These are phyloP conservation scores for Chelidonichthys spinosus DNA, from an alignment of 2,797 vertebrate genomes.

Conservation along the genomic window DNA sequence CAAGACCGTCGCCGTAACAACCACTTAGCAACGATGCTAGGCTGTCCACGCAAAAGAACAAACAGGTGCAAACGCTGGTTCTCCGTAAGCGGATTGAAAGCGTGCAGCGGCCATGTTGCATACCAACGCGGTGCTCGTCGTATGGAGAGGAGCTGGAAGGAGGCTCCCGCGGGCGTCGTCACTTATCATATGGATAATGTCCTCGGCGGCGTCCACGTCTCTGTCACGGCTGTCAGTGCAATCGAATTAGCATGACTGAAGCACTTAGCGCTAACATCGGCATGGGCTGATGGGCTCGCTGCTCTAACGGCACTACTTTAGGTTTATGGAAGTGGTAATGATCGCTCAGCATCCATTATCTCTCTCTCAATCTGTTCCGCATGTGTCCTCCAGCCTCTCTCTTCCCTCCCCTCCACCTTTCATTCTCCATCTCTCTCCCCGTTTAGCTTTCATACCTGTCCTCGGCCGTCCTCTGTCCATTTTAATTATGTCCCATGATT, in stretches of 20 bases:
- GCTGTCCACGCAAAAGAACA: conserved; percentile 19
- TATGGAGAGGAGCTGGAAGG: conserved; percentile 42
- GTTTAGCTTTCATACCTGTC: conserved; percentile 28
- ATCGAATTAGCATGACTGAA: conserved; percentile 73
- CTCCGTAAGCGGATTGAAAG: conserved; percentile 1
- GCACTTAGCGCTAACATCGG: conserved; percentile 69
- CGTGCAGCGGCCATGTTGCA: conserved; percentile 23
- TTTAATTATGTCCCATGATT: conserved; percentile 54
- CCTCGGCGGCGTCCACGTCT: conserved; percentile 39
- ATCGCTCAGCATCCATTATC: conserved; percentile 52
- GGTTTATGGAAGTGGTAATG: conserved; percentile 65
- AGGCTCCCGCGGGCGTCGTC: conserved; percentile 51
- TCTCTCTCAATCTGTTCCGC: conserved; percentile 7
- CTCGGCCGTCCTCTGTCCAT: conserved; percentile 30
- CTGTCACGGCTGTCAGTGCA: conserved; percentile 65
- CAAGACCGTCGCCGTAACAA: neutral
- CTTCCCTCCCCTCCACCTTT: neutral
- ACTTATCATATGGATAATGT: conserved; percentile 65
- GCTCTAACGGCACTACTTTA: conserved; percentile 59
- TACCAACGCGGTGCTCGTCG: conserved; percentile 39
- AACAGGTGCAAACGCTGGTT: conserved; percentile 22
- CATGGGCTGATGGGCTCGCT: conserved; percentile 52
- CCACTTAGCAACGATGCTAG: conserved; percentile 45
- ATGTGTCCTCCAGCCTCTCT: neutral
- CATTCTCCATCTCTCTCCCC: conserved; percentile 12